These are phyloP conservation scores for Micromys minutus DNA, from an alignment of 2,113 vertebrate genomes.

Conservation along the genomic window DNA sequence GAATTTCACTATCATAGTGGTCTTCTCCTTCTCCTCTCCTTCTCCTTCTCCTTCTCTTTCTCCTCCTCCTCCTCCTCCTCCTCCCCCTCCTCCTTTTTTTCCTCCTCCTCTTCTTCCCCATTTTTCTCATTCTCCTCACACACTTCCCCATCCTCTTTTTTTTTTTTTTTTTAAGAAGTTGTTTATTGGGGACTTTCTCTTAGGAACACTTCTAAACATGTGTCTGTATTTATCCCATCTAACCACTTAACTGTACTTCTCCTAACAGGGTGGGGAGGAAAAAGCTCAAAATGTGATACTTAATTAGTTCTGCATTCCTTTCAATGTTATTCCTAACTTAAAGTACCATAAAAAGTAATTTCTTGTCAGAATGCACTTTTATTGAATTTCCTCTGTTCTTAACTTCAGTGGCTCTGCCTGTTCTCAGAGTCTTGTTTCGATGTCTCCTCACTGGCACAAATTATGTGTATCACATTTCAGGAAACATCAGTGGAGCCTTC, in stretches of 20 bases:
- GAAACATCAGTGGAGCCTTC: constrained; percentile 69
- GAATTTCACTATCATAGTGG: background rate
- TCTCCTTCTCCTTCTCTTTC: rapidly evolving
- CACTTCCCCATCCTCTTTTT: too few relatives aligned
- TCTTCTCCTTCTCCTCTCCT: background rate
- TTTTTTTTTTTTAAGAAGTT: background rate
- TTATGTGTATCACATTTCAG: constrained; percentile 76
- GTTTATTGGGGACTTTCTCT: constrained; percentile 21
- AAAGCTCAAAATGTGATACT: constrained; percentile 60
- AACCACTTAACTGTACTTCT: constrained; percentile 12
- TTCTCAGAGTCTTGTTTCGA: constrained; percentile 26
- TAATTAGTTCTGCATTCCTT: constrained; percentile 79
- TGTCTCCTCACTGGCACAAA: constrained; percentile 55
- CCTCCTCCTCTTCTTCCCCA: rapidly evolving
- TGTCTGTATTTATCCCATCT: constrained; percentile 52
- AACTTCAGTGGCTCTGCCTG: constrained; percentile 54
- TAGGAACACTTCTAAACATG: constrained; percentile 30
- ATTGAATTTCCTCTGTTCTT: constrained; percentile 75
- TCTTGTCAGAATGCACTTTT: constrained; percentile 78
- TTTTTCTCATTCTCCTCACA: too few relatives aligned
- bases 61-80: rapidly evolving
- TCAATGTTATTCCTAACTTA: constrained; percentile 76
- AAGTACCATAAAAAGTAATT: constrained; percentile 77
- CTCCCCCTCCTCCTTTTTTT: too few relatives aligned
- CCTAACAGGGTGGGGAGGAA: background rate